Conservation (phyloP, 2,113 vertebrate genomes). For the Genyomyrus donnyi region DNA sequence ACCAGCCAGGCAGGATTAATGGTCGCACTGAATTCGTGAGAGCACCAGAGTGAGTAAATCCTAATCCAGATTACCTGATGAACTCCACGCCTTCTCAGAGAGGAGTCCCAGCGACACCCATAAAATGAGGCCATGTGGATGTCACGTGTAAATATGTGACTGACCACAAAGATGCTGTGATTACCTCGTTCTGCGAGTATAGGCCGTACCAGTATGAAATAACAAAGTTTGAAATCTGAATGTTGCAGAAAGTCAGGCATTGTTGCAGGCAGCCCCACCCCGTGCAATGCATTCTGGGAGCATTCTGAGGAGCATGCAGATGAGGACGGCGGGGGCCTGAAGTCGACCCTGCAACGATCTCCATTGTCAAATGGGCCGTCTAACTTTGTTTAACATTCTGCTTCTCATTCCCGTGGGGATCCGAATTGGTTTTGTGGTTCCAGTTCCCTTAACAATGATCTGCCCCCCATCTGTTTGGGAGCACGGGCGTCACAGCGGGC, state of each 20-base stretch:
- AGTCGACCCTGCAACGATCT: neutral
- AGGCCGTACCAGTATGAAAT: neutral
- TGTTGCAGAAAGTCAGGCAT: neutral
- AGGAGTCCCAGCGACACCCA: neutral
- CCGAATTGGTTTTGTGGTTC: neutral
- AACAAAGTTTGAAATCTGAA: neutral
- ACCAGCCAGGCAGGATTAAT: neutral
- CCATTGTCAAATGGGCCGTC: neutral
- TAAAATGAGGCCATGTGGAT: neutral
- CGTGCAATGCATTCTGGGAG: neutral
- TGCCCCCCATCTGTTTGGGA: constrained; percentile 16
- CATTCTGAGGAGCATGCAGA: neutral
- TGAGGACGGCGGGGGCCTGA: neutral
- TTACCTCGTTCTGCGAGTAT: neutral
- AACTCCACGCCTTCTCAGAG: neutral
- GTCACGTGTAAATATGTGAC: neutral
- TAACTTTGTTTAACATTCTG: constrained; percentile 16
- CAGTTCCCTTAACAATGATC: neutral
- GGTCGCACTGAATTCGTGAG: neutral
- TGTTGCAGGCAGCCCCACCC: neutral
- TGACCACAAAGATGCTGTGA: neutral
- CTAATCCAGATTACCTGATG: neutral
- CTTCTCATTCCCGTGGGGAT: neutral
- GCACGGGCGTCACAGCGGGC: neutral
- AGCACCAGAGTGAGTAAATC: neutral